Base-by-base conservation (phyloP, 2,888 invertebrate genomes). In the Ganaspis brasiliensis region DNA sequence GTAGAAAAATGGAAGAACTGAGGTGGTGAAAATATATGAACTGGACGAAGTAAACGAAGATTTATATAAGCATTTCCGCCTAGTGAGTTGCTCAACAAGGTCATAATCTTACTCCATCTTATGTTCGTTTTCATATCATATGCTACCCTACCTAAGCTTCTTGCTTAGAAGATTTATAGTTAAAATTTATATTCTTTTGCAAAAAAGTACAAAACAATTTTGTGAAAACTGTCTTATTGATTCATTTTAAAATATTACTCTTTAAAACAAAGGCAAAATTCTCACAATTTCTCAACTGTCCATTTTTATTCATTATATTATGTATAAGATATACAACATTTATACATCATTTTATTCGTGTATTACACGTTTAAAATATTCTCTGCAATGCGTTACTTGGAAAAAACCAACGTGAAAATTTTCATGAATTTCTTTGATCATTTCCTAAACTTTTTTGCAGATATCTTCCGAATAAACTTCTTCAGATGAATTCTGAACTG, bases 91-190 rank as follows among this genome's bases (percentile, higher is more conserved):
- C 72, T 78, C 75, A 74, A 75, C 70, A 59, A 73, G 75, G 73
- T 75, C 70, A 74, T 74, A 77, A 79, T 81, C 74, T 79, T 77
- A 67, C 75, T 74, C 37, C 31, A 74, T 78, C 77, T 77, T 77
- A 76, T 76, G 73, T 74, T 79, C 79, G 59, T 79, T 79, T 75
- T 75, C 75, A 71, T 35, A 77, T 63, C 73, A 67, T 70, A 74
- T 72, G 70, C 40, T 76, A 49, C 73, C 49, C 24, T 75, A 14
- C 45, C 16, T 70, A 57, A 49, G 76, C 59, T 45, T 71, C 67
- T 37, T 73, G 70, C 76, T 72, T 74, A 63, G 72, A 74, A 78
- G 73, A 79, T 81, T 79, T 75, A 81, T 55, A 52, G n/a, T 72
- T 75, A 73, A 81, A 77, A 81, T 74, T 79, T 81, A 77, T 79